Evolutionary conservation across 1,140 invertebrate genomes (phyloP).

Genomic region (Cotesia chilonis): DNA sequence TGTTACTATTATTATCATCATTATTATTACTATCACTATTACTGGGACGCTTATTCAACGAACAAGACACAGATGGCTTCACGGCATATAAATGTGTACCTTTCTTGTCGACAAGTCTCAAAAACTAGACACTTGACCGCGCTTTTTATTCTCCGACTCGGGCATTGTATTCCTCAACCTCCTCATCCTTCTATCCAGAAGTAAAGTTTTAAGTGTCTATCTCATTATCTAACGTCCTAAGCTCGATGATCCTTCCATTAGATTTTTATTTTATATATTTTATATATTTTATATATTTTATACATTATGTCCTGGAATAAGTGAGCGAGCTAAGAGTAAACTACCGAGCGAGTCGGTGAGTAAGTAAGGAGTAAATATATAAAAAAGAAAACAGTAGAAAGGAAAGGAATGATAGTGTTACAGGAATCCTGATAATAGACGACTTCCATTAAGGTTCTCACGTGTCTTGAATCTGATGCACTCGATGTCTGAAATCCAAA

Average conservation of each 20-base stretch:
- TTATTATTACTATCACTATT: too few species aligned
- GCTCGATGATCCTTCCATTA: slow-evolving; percentile 34
- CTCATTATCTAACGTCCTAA: slow-evolving; percentile 32
- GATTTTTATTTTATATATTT: neutral
- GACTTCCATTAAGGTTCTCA: slow-evolving; percentile 36
- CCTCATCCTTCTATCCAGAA: neutral
- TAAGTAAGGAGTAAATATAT: too few species aligned
- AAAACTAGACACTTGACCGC: slow-evolving; percentile 25
- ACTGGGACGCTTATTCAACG: neutral
- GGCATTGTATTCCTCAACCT: neutral
- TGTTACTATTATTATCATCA: too few species aligned
- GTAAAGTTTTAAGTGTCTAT: slow-evolving; percentile 24
- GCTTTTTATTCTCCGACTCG: slow-evolving; percentile 11
- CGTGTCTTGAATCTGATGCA: slow-evolving; percentile 31
- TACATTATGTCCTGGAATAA: too few species aligned
- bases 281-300: neutral
- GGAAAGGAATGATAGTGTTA: neutral
- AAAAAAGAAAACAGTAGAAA: slow-evolving; percentile 2
- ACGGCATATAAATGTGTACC: neutral
- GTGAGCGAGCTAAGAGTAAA: slow-evolving; percentile 1
- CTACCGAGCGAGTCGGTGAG: neutral
- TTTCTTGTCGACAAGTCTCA: slow-evolving; percentile 8
- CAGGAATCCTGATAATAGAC: slow-evolving; percentile 35
- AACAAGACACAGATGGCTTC: neutral
- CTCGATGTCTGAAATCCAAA: slow-evolving; percentile 35